Percentiles rank a stretch among this genome's conserved stretches.
Conservation (phyloP, 2,888 invertebrate genomes). For the Agrotis segetum region DNA sequence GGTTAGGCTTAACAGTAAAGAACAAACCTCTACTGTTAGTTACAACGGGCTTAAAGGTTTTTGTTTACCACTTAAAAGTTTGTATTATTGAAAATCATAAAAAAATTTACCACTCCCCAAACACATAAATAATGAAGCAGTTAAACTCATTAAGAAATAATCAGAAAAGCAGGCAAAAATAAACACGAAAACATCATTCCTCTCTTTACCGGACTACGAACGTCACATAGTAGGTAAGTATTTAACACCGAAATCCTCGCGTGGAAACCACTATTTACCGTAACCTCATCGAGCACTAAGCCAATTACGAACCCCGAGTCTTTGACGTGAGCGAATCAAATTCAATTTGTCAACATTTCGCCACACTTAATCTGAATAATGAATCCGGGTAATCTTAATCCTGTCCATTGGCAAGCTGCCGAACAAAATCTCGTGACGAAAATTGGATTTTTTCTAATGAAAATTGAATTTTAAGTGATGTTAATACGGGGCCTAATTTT, state of each 20-base stretch:
- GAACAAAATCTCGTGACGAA: slow-evolving; percentile 49
- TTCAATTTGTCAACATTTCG: slow-evolving; percentile 76
- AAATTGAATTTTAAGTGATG: slow-evolving; percentile 48
- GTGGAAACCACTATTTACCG: slow-evolving; percentile 61
- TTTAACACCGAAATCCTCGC: slow-evolving; percentile 50
- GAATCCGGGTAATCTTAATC: slow-evolving; percentile 73
- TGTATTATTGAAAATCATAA: no score
- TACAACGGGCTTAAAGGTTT: no score
- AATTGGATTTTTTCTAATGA: slow-evolving; percentile 50
- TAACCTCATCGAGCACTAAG: slow-evolving; percentile 67
- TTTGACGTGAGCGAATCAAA: slow-evolving; percentile 73
- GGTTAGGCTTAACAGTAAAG: no score
- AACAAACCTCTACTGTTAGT: no score
- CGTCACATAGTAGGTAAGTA: slow-evolving; percentile 50
- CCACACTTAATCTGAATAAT: slow-evolving; percentile 71
- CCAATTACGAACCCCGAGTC: slow-evolving; percentile 68
- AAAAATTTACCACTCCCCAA: background rate
- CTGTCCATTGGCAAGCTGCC: slow-evolving; percentile 62
- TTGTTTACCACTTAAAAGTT: no score
- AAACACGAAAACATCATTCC: slow-evolving; percentile 11
- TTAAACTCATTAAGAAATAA: background rate
- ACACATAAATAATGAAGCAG: background rate
- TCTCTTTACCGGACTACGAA: background rate
- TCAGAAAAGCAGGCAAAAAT: background rate
- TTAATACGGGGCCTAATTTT: slow-evolving; percentile 8